Evolutionary conservation across 2,113 vertebrate genomes (phyloP), one percentile per base, ranked within the genome.

Genomic region (Archilochus colubris): DNA sequence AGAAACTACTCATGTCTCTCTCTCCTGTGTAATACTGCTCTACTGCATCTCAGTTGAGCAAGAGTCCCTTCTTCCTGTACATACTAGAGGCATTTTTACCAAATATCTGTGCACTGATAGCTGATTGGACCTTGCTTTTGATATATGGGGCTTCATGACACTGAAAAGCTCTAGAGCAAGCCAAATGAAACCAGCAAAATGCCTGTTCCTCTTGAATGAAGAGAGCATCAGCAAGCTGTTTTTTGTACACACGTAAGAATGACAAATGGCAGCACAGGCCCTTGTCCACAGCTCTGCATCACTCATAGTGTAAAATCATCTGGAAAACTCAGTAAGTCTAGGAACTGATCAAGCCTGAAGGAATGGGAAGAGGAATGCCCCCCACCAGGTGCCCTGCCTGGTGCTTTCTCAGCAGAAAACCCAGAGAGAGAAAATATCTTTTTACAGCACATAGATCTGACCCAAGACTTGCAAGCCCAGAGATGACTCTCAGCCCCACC

Each of bases 381-480:
- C 17, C 23, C 28, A 8, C 38, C 6, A 55, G 31, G 4, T 59
- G 10, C 21, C 40, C 22, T 14, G 7, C 2, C 7, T 76, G 14
- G 14, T 67, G 13, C 8, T 54, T 59, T n/a, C 19, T 58, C 36
- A 46, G 11, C 14, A 8, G 14, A 78, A 82, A 83, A 50, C 3
- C 11, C 28, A 33, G 69, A 74, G 31, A 20, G 8, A 81, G 11
- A 61, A 72, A 74, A 48, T 43, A 51, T 0, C 22, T 63, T 13
- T 78, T 80, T 51, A 59, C 1, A 7, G 9, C 14, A 63, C 0
- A 0, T 8, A 19, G 27, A 64, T n/a, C 55, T 75, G 40, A 27
- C 10, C 14, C 22, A 77, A 9, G 7, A 33, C 59, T 27, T 24
- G n/a, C 23, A 25, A 86, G 62, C 9, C 11, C 36, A 59, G 14